Evolutionary conservation across 2,888 invertebrate species (phyloP), one percentile per base, ranked within the genome.

Genomic region (Brenthis ino): DNA sequence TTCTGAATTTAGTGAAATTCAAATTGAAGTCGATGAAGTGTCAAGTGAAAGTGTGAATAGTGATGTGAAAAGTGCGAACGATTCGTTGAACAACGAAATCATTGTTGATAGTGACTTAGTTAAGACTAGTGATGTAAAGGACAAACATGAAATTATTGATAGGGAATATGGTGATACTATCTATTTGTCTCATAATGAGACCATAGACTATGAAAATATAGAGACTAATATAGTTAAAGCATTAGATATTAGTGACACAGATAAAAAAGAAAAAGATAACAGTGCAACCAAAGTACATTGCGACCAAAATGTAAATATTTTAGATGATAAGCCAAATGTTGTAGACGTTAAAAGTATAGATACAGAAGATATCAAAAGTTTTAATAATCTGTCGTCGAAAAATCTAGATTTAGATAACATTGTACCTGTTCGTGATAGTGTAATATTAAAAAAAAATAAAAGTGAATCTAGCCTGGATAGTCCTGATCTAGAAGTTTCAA

Each of bases 391-490:
- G 73, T 82, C 89, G 6, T 82, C 80, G 43, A 81, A 75, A 3
- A 76, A 75, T 72, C 66, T 79, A 76, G 77, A 75, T 73, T 75
- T 80, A 80, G 78, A 77, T 71, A 78, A 81, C 75, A 79, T 79
- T 80, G 88, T 88, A 88, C 91, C 89, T 86, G 87, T 74, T 77
- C 81, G 83, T 71, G 89, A 91, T 77, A 87, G 79, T 74, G 80
- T 91, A 82, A 85, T 89, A 72, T 85, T 93, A 82, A 93, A 93
- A 85, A 93, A 93, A 71, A 92, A 93, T 79, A 92, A 90, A 74
- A 93, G 92, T 69, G 93, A 93, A 77, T 93, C 93, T 14, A 93
- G 92, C 76, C 77, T 93, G n/a, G 93, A 93, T 66, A 93, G 93
- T 76, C 93, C 93, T 0, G 93, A 93, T 76, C 75, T 93, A 71